These are phyloP conservation scores for Cyanoderma ruficeps DNA, from an alignment of 2,113 vertebrate species.

Conservation along the genomic window DNA sequence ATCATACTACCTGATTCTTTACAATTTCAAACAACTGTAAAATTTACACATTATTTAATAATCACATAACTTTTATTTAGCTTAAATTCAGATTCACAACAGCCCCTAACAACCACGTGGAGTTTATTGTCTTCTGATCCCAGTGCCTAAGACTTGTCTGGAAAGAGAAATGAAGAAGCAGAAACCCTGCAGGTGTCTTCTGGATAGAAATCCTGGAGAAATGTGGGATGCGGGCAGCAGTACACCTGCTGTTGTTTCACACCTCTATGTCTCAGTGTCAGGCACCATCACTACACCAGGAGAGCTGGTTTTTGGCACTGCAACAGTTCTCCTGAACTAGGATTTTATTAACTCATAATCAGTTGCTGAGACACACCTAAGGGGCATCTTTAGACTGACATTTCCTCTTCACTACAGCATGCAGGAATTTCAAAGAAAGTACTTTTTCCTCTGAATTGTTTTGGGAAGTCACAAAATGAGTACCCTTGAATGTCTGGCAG, in stretches of 20 bases:
- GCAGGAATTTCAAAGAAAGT: not conserved
- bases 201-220: not conserved
- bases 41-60: not conserved
- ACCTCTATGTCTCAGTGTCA: not conserved
- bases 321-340: not conserved
- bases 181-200: not conserved
- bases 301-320: not conserved
- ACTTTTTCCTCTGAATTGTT: not conserved
- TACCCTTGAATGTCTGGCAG: not conserved
- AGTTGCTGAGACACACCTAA: not conserved
- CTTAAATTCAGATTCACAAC: not conserved
- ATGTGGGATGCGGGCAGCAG: fast-evolving
- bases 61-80: not conserved
- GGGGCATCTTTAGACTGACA: not conserved
- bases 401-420: not conserved
- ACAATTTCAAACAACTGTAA: not conserved
- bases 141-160: not conserved
- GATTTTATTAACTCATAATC: not conserved
- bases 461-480: not conserved
- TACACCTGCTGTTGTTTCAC: not conserved
- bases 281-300: no score
- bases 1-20: not conserved
- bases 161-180: not conserved
- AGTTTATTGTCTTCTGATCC: not conserved
- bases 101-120: not conserved